Conservation (phyloP, 1,140 invertebrate species). For the Plectrocnemia conspersa region DNA sequence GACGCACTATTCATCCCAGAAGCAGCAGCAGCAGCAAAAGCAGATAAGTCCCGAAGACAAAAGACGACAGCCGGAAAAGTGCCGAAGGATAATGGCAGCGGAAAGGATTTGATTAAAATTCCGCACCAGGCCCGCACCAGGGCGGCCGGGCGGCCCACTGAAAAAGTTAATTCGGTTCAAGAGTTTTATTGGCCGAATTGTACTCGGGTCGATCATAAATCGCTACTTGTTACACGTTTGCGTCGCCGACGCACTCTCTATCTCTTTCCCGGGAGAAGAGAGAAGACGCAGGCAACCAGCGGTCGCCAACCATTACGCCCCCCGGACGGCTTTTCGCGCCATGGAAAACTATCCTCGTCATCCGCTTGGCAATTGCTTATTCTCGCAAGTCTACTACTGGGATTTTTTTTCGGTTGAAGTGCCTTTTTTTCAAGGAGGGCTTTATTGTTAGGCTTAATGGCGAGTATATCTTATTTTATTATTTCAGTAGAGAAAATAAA, state of each 20-base stretch:
- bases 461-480: too few relatives aligned
- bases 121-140: conserved; percentile 27
- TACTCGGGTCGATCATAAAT: conserved; percentile 36
- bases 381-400: too few relatives aligned
- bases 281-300: too few relatives aligned
- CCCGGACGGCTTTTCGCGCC: not conserved
- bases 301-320: not conserved
- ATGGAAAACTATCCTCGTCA: conserved; percentile 10
- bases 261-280: not conserved
- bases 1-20: conserved; percentile 16
- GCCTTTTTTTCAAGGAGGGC: too few relatives aligned
- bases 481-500: too few relatives aligned
- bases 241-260: conserved; percentile 22
- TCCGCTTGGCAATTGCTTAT: too few relatives aligned
- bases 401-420: too few relatives aligned
- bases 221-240: conserved; percentile 34
- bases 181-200: conserved; percentile 36
- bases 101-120: conserved; percentile 36
- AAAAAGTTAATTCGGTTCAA: conserved; percentile 36
- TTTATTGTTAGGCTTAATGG: too few relatives aligned
- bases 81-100: not conserved
- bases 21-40: too few relatives aligned
- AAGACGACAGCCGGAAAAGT: not conserved
- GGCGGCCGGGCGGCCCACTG: conserved; percentile 15
- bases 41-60: conserved; percentile 31